A percentile compares a stretch with the other conserved stretches of the same genome.
Evolutionary conservation across 2,888 invertebrate species (phyloP).

Genomic region (Ophion ellenae): DNA sequence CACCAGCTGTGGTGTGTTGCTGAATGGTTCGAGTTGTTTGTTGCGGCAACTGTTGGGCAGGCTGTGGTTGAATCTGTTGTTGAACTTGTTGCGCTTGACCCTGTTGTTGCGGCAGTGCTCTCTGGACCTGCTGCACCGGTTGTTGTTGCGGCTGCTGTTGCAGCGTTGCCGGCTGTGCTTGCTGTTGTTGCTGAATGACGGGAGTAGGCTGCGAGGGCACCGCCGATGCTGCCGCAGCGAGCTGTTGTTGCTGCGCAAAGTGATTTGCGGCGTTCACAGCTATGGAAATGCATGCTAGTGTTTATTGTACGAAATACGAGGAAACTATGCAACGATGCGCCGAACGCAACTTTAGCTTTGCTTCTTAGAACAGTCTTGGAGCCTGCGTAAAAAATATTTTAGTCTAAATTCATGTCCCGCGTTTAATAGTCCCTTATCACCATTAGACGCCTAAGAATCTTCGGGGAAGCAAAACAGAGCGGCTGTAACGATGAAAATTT

Average conservation of each 20-base stretch:
- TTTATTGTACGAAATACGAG: background rate
- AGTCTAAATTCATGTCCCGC: background rate
- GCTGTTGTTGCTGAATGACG: slow-evolving; percentile 76
- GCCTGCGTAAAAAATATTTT: background rate
- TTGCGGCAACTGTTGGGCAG: slow-evolving; percentile 65
- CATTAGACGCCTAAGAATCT: background rate
- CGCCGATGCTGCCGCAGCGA: slow-evolving; percentile 30
- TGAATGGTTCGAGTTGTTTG: slow-evolving; percentile 70
- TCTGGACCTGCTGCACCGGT: slow-evolving; percentile 73
- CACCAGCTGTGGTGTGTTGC: slow-evolving; percentile 69
- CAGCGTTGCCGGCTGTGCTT: slow-evolving; percentile 67
- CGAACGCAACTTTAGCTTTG: background rate
- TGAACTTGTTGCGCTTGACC: slow-evolving; percentile 64
- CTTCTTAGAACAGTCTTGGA: background rate
- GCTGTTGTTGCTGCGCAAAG: slow-evolving; percentile 78
- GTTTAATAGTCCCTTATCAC: background rate
- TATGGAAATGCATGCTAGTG: slow-evolving; percentile 33
- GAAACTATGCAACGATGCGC: background rate
- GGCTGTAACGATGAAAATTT: background rate
- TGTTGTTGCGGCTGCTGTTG: slow-evolving; percentile 65
- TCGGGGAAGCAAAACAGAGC: background rate
- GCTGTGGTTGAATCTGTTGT: slow-evolving; percentile 60
- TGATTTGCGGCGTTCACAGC: slow-evolving; percentile 75
- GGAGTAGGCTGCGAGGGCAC: slow-evolving; percentile 38
- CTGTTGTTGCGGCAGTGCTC: slow-evolving; percentile 67